These are phyloP conservation scores for Bucorvus abyssinicus DNA, from an alignment of 2,797 vertebrate species.

Conservation along the genomic window DNA sequence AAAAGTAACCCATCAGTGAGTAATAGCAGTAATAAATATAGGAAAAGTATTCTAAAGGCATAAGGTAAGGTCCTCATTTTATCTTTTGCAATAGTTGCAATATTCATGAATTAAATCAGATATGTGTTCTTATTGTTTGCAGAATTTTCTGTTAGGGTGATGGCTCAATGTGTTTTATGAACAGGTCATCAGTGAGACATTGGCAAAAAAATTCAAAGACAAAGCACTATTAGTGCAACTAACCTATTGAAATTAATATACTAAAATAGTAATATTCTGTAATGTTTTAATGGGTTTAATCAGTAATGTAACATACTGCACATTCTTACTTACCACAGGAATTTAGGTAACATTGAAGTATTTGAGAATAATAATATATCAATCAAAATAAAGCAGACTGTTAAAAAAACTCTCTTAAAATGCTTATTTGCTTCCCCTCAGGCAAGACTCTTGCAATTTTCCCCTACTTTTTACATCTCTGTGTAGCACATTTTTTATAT, in stretches of 20 bases:
- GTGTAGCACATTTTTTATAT: not conserved
- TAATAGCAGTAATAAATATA: conserved; percentile 19
- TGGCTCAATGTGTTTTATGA: not conserved
- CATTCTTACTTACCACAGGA: not conserved
- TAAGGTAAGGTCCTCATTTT: not conserved
- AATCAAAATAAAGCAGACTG: not conserved
- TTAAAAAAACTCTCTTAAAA: not conserved
- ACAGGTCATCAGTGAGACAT: accelerated
- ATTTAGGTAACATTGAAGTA: not conserved
- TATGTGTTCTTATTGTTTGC: not conserved
- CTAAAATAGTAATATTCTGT: not conserved
- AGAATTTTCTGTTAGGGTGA: not conserved
- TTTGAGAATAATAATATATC: not conserved
- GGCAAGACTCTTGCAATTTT: not conserved
- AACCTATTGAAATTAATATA: not conserved
- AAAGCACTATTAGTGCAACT: not conserved
- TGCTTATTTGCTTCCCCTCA: not conserved
- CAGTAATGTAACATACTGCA: not conserved
- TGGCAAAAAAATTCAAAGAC: not conserved
- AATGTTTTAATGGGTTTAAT: conserved; percentile 6
- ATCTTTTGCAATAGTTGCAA: not conserved
- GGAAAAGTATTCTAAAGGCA: conserved; percentile 6
- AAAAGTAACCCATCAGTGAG: not conserved
- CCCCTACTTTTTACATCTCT: not conserved
- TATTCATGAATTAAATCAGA: not conserved